Evolutionary conservation across 2,797 vertebrate genomes (phyloP).

Genomic region (Poecilia velifera): DNA sequence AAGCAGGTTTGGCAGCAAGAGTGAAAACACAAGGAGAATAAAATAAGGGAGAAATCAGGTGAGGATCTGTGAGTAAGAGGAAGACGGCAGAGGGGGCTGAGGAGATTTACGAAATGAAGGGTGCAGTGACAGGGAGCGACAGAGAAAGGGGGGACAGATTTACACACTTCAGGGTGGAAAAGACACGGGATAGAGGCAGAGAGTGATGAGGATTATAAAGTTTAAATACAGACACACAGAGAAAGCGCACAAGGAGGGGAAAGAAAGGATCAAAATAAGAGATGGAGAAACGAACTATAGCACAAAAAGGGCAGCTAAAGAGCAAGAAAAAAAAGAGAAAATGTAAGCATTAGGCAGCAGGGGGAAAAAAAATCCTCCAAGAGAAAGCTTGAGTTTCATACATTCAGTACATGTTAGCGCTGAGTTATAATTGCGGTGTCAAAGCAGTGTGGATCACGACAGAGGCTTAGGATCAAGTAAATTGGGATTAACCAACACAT

Average conservation of each 20-base stretch:
- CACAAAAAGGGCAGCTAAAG: conserved; percentile 43
- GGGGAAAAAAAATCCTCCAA: conserved; percentile 1
- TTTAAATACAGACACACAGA: conserved; percentile 73
- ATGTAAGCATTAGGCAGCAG: conserved; percentile 21
- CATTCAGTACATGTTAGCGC: conserved; percentile 52
- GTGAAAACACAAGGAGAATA: conserved; percentile 67
- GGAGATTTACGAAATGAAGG: conserved; percentile 63
- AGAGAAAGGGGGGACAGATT: conserved; percentile 52
- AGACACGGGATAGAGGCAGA: conserved; percentile 71
- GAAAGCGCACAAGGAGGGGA: conserved; percentile 47
- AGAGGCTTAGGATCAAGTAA: conserved; percentile 72
- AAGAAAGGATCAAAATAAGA: conserved; percentile 52
- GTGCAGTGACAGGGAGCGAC: conserved; percentile 52
- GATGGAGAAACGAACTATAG: conserved; percentile 20
- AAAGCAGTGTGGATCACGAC: conserved; percentile 56
- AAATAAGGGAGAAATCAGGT: conserved; percentile 66
- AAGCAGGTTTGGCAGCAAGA: conserved; percentile 50
- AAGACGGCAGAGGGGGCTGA: conserved; percentile 44
- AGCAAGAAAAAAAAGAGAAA: conserved; percentile 5
- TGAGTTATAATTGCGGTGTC: conserved; percentile 56
- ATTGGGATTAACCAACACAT: conserved; percentile 75
- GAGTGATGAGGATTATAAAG: conserved; percentile 80
- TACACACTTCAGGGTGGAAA: conserved; percentile 76
- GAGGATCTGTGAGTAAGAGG: conserved; percentile 61
- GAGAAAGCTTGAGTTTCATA: conserved; percentile 38